Evolutionary conservation across 1,140 invertebrate species (phyloP), one percentile per base, ranked within the genome.

Genomic region (Drosophila ohnishii): DNA sequence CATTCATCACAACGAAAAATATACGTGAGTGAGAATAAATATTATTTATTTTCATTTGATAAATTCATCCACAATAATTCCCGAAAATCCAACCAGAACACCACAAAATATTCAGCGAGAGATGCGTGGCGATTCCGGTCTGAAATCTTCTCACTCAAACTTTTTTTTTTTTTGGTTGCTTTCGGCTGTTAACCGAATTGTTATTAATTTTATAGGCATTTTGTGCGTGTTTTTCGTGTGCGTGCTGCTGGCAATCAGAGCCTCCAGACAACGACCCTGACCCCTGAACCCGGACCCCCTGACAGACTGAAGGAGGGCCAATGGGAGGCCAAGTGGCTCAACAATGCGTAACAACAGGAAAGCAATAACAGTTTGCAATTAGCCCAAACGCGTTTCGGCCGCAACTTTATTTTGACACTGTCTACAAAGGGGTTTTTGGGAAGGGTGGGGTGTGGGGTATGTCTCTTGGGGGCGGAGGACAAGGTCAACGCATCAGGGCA

Each of bases 331-430:
- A 59, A 67, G 67, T 51, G 75, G 42, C 34, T 63, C 66, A 72
- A 72, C 75, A 78, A 72, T 72, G 70, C 70, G 70, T 73, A 75
- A 75, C 56, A 62, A 65, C 71, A 64, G 48, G 64, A 80, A 75
- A 75, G 77, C 76, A 79, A 80, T 75, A 80, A 80, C 71, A 40
- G 47, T 74, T 74, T 59, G 70, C 47, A 79, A 80, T 80, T 80
- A 80, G 47, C 56, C 44, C 42, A 63, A 57, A 51, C 60, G 71
- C 70, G 47, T 44, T 69, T 55, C 14, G 32, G 63, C 32, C 64
- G 40, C 66, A 70, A 47, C 45, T 71, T 71, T 56, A 39, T 71
- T 74, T 75, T 55, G 70, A 75, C 72, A 75, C 70, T 73, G 60
- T 66, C 39, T 73, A 39, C 11, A 30, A 42, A 37, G n/a, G 56